phyloP scores from a whole-genome alignment of 1,140 invertebrate genomes.

The Saccostrea glomerata region DNA sequence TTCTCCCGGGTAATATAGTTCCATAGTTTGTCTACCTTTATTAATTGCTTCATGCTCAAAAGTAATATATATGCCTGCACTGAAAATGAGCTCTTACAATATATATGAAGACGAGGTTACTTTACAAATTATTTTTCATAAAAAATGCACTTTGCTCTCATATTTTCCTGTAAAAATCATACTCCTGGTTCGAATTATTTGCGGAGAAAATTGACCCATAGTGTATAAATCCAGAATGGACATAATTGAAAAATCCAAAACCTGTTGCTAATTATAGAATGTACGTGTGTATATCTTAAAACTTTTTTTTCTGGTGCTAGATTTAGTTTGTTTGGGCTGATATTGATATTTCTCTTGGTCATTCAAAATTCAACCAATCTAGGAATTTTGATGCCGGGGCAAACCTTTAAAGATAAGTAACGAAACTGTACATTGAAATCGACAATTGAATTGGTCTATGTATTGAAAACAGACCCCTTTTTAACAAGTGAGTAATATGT shows the following conservation, averaged over 20 bases:
- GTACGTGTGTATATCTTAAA: too few relatives aligned
- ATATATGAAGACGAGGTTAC: background rate
- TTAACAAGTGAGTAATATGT: too few relatives aligned
- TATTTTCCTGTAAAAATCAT: background rate
- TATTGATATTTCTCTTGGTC: background rate
- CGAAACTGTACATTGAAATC: background rate
- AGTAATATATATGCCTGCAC: background rate
- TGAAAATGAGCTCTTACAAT: background rate
- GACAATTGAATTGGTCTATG: background rate
- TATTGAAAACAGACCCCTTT: too few relatives aligned
- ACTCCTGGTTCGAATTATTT: too few relatives aligned
- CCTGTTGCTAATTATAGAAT: too few relatives aligned
- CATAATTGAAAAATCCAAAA: too few relatives aligned
- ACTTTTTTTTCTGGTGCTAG: background rate
- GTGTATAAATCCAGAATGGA: too few relatives aligned
- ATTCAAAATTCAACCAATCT: background rate
- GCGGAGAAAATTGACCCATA: too few relatives aligned
- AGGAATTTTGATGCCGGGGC: conserved; percentile 18
- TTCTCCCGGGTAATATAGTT: background rate
- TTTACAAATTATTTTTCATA: background rate
- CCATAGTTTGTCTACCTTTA: background rate
- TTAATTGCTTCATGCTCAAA: background rate
- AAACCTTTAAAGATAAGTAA: background rate
- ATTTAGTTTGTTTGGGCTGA: background rate
- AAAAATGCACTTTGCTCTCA: background rate